These are phyloP conservation scores for Dendroctonus ponderosae DNA, from an alignment of 1,140 invertebrate genomes.

Conservation along the genomic window DNA sequence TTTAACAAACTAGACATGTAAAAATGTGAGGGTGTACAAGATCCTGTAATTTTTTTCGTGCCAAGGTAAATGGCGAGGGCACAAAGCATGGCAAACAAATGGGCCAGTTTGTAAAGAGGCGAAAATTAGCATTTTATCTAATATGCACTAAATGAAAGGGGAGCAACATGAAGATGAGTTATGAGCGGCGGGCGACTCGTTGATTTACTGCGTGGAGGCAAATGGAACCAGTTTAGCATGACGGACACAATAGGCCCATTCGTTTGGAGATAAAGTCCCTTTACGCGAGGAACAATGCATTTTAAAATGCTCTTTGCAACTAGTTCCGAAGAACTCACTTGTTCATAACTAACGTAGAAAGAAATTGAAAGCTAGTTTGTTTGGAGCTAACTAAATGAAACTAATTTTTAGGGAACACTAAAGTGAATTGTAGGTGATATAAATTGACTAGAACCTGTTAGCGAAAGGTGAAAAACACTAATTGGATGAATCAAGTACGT, in stretches of 20 bases:
- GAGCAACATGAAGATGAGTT: constrained; percentile 16
- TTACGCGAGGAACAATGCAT: constrained; percentile 4
- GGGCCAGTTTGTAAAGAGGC: constrained; percentile 29
- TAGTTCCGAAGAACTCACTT: background rate
- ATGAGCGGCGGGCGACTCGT: constrained; percentile 17
- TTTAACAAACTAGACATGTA: too few species aligned
- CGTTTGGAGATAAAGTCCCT: constrained; percentile 44
- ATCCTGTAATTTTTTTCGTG: background rate
- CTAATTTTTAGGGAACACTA: too few species aligned
- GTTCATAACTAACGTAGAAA: too few species aligned
- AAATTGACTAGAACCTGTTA: too few species aligned
- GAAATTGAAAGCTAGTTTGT: too few species aligned
- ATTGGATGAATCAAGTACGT: too few species aligned
- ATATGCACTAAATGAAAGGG: constrained; percentile 39
- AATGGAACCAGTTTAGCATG: constrained; percentile 42
- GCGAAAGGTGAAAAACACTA: too few species aligned
- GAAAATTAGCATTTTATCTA: constrained; percentile 43
- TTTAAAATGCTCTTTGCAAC: constrained; percentile 10
- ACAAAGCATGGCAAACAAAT: constrained; percentile 24
- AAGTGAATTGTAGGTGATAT: too few species aligned
- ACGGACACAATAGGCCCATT: constrained; percentile 51
- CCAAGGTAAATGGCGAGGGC: too few species aligned
- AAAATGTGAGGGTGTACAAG: background rate
- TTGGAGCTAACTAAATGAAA: too few species aligned
- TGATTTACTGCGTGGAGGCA: constrained; percentile 34